Evolutionary conservation across 2,888 invertebrate genomes (phyloP), one percentile per base, ranked within the genome.

Genomic region (Spisula subtruncata): DNA sequence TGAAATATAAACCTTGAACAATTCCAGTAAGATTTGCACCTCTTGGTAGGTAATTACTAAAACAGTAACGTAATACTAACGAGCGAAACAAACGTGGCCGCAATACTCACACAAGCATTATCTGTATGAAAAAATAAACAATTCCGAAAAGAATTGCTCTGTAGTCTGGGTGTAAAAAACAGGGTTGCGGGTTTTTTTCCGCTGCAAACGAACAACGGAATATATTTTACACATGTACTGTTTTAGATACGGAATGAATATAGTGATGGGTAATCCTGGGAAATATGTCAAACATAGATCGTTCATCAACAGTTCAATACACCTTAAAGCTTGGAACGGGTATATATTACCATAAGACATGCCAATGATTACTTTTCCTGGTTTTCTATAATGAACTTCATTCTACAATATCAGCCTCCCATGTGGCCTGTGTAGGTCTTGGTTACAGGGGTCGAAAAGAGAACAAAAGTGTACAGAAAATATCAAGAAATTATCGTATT

Each of bases 281-380:
- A 35, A 75, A 35, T 75, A 75, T 18, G 60, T 35, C 75, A 32
- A 75, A 75, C 18, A 75, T 35, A 16, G 35, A 32, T 18, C 32
- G 75, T 75, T 32, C 75, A 35, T 75, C 75, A 75, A 32, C 35
- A 75, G 75, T 75, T 75, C 75, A 75, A 75, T 75, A 75, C 29
- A 32, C 75, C 25, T 75, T 32, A 0, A 32, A 32, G 25, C 35
- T 75, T 75, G 35, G 75, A 75, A 75, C 10, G 1, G 12, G 29
- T 75, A 16, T 75, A 75, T 18, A 32, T 60, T 35, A 75, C 29
- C 75, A 75, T 75, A 32, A 75, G 75, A 75, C 75, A 75, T 75
- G 75, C 75, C 75, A 75, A 75, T 75, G 35, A 75, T 75, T 75
- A 75, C 75, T 75, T 75, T 75, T 35, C 75, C 75, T 41, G 41